These are phyloP conservation scores for Holothuria glaberrima DNA, from an alignment of 35 echinoderm and acorn worm species.

Conservation along the genomic window DNA sequence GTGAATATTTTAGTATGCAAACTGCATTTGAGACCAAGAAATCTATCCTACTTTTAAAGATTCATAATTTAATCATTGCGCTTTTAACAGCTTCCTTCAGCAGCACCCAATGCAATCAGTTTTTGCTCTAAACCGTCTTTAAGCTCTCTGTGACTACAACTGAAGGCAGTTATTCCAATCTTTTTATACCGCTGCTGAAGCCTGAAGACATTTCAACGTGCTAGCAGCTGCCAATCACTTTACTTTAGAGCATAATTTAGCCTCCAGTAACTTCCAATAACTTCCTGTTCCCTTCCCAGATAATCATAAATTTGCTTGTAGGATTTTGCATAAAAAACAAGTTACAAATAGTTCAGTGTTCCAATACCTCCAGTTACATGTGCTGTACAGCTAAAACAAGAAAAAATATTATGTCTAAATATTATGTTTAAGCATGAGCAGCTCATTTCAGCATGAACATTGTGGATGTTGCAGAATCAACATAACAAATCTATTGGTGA, in stretches of 20 bases:
- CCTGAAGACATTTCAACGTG: background rate
- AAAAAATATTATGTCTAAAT: no score
- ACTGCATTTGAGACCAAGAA: no score
- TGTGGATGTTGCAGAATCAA: no score
- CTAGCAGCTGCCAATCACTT: constrained; percentile 30
- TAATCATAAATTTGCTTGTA: constrained; percentile 14
- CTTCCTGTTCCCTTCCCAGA: constrained; percentile 9
- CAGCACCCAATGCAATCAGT: background rate
- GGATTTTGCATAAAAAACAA: background rate
- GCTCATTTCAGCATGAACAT: no score
- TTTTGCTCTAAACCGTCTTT: constrained; percentile 9
- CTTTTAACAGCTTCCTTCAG: no score
- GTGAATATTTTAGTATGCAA: no score
- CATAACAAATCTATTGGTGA: no score
- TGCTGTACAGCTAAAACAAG: no score
- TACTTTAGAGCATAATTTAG: constrained; percentile 14
- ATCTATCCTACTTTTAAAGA: no score
- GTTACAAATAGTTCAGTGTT: background rate
- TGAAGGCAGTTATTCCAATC: background rate
- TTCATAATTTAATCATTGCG: constrained; percentile 9
- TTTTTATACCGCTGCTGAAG: background rate
- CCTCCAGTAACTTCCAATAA: constrained; percentile 1
- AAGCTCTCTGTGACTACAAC: background rate
- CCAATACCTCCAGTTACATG: background rate
- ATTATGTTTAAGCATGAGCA: no score